Percentiles rank a stretch among this genome's conserved stretches.
phyloP scores from a whole-genome alignment of 2,888 invertebrate species.

The Sicus ferrugineus region DNA sequence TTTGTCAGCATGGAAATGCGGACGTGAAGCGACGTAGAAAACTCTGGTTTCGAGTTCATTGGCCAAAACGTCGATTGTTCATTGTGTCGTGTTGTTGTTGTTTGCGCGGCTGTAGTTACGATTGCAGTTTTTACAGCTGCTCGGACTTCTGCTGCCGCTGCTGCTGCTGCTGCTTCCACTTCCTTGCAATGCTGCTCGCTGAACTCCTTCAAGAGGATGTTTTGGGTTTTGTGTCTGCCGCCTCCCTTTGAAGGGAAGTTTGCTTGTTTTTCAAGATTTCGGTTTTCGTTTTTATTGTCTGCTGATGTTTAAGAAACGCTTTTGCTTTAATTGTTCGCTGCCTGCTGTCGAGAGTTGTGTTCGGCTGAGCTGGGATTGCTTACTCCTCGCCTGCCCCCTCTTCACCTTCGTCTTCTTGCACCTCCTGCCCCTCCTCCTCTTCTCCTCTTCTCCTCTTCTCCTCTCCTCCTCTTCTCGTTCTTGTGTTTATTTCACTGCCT shows the following conservation, averaged over 20 bases:
- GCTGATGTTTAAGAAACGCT: constrained; percentile 16
- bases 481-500: neutral
- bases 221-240: constrained; percentile 1
- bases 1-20: neutral
- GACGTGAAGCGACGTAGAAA: neutral
- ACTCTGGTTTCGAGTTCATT: neutral
- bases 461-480: neutral
- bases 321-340: constrained; percentile 13
- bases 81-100: neutral
- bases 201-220: constrained; percentile 10
- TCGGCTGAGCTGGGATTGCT: no score
- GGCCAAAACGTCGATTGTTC: neutral
- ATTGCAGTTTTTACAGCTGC: constrained; percentile 10
- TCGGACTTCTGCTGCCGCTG: constrained; percentile 11
- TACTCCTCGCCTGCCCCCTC: neutral
- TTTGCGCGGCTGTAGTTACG: constrained; percentile 7
- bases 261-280: constrained; percentile 10
- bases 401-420: neutral
- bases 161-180: constrained; percentile 20
- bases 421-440: neutral
- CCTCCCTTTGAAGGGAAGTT: constrained; percentile 4
- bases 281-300: constrained; percentile 13
- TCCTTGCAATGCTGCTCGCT: neutral
- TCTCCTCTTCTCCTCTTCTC: neutral
- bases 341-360: constrained; percentile 21